These are phyloP conservation scores for Noctua pronuba DNA, from an alignment of 2,888 invertebrate species.

Conservation along the genomic window DNA sequence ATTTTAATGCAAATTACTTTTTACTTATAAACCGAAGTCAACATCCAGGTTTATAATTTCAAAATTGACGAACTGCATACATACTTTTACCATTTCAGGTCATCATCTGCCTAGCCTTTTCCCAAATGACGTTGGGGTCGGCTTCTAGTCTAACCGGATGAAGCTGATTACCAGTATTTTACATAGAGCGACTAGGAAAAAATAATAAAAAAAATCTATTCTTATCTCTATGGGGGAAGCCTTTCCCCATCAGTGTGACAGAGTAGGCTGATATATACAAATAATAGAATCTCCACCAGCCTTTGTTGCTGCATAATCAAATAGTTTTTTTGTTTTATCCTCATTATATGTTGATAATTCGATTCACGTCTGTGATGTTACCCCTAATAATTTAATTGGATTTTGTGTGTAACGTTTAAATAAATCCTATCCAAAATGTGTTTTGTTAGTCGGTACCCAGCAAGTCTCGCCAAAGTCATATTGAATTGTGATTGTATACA, in stretches of 20 bases:
- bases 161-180: not conserved
- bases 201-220: too few relatives aligned
- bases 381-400: not conserved
- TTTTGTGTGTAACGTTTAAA: not conserved
- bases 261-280: too few relatives aligned
- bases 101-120: not conserved
- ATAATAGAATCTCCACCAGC: not conserved
- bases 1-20: not conserved
- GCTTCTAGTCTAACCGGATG: not conserved
- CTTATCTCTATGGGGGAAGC: too few relatives aligned
- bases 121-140: not conserved
- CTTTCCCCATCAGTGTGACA: too few relatives aligned
- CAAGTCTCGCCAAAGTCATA: slow-evolving; percentile 13
- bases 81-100: not conserved
- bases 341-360: not conserved
- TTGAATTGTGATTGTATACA: slow-evolving; percentile 12
- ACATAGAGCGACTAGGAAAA: too few relatives aligned
- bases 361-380: not conserved
- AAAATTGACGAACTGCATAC: not conserved
- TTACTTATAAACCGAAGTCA: not conserved
- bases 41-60: not conserved
- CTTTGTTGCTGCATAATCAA: not conserved
- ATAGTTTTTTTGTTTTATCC: not conserved
- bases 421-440: slow-evolving; percentile 1
- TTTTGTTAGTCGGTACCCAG: not conserved